Evolutionary conservation across 37 sponge, comb jelly and placozoan genomes (phyloP), one percentile per base, ranked within the genome.

Genomic region (Eunapius fragilis): DNA sequence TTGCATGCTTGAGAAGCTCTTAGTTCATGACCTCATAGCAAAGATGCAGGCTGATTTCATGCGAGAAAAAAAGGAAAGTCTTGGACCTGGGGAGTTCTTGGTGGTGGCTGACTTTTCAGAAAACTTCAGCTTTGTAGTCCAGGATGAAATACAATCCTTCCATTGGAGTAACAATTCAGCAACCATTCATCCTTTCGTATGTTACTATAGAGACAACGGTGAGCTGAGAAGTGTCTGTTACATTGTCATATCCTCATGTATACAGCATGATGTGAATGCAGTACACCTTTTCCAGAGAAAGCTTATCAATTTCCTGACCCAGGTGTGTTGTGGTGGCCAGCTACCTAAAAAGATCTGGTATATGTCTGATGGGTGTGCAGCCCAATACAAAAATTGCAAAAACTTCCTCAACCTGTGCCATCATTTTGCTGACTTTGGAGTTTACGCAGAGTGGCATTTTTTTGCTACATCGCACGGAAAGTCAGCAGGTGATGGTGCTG

Each of bases 361-460:
- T 49, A 85, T 90, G 71, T 86, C 91, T 75, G 91, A 90, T 81
- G 91, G 91, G 22, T 77, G 82, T 37, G 86, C 82, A 23, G 32
- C 86, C 22, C 86, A 90, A 34, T 90, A 90, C 50, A 90, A 85
- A 76, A 87, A 89, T 75, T 24, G 84, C 5, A 84, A 88, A 49
- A 80, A 90, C 67, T 84, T 89, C 26, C 14, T 69, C 33, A 90
- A 90, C 70, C 36, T 90, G 48, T 85, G 86, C 72, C 50, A 85
- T 81, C 91, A 90, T 49, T 34, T 81, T 38, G 78, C 22, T 69
- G 91, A 90, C 34, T 90, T 86, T 75, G 84, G 84, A 10, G 37
- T 89, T 23, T 6, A n/a, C 37, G 89, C 84, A 72, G 84, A 89
- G 70, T 89, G 89, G 89, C 86, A 90, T 76, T 85, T 90, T 81